Base-by-base conservation (phyloP, 1,140 invertebrate species). In the Drosophila pseudoananassae region DNA sequence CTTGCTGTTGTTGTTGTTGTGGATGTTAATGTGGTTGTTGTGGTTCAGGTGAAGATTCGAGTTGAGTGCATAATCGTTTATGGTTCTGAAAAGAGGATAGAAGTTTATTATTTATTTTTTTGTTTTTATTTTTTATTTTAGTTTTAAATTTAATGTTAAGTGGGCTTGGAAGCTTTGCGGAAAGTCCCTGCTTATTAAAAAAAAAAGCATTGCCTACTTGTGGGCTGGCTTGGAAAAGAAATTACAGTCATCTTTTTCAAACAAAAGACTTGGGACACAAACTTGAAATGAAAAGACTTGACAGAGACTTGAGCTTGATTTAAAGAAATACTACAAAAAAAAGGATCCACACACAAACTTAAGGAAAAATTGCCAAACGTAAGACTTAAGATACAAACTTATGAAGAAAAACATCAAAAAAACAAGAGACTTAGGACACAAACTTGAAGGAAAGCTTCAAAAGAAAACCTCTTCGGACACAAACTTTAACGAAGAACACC, bases 11-110 rank as follows among this genome's bases (percentile, higher is more conserved):
- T 72, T 47, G 47, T 45, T 60, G 69, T 14, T 75, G 38, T 68
- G 53, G 29, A 47, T 40, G 23, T 51, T 77, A 36, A 46, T 61
- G 27, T 47, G 58, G 25, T 46, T 31, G n/a, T 63, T 65, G 36
- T 61, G 54, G 27, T 36, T 85, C 47, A 77, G 49, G 45, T 77
- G 73, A 12, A 74, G 45, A 81, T 74, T 81, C 60, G 77, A 71
- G 60, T 45, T 81, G n/a, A 85, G 82, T 25, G 82, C 81, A 81
- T 85, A 85, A 36, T 85, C 81, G 47, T 85, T 87, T 40, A 87
- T 81, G 46, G 81, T 85, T 87, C 81, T 85, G 57, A 4, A 78
- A 80, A 3, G 12, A 14, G 36, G 7, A 23, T 0, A 17, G 33
- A 1, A 20, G 3, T 47, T 23, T 9, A 47, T 25, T 23, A 47